Conservation (phyloP, 2,888 invertebrate genomes). For the Acleris holmiana region DNA sequence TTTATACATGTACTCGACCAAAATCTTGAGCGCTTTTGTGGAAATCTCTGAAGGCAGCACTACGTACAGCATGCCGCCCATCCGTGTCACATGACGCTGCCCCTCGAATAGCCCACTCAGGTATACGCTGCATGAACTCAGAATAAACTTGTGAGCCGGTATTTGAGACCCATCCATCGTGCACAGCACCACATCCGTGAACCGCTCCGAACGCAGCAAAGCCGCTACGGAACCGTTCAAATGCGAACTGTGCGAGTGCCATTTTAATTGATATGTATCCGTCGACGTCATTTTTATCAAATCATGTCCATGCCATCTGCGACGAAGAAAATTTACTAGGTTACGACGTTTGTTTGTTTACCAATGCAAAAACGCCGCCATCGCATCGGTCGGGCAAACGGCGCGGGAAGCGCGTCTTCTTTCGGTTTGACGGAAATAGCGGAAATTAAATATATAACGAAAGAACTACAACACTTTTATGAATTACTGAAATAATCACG, state of each 20-base stretch:
- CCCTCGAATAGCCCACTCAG: slow-evolving; percentile 75
- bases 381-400: background rate
- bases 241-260: slow-evolving; percentile 94
- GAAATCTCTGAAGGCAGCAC: slow-evolving; percentile 93
- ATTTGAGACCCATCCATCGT: slow-evolving; percentile 92
- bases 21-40: slow-evolving; percentile 90
- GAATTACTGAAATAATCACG: background rate
- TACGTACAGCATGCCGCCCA: slow-evolving; percentile 86
- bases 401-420: slow-evolving; percentile 11
- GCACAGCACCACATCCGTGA: slow-evolving; percentile 92
- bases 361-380: slow-evolving; percentile 36
- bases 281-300: slow-evolving; percentile 74
- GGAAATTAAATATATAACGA: background rate
- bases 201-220: slow-evolving; percentile 90
- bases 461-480: background rate
- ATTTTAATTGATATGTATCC: slow-evolving; percentile 94
- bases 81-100: slow-evolving; percentile 72
- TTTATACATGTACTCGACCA: slow-evolving; percentile 94
- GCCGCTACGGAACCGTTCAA: slow-evolving; percentile 92
- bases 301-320: slow-evolving; percentile 46
- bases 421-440: slow-evolving; percentile 17
- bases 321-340: slow-evolving; percentile 44
- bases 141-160: slow-evolving; percentile 92
- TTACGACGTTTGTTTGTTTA: slow-evolving; percentile 34
- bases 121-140: slow-evolving; percentile 90